Base-by-base conservation (phyloP, 2,113 vertebrate species). In the Catharus minimus region DNA sequence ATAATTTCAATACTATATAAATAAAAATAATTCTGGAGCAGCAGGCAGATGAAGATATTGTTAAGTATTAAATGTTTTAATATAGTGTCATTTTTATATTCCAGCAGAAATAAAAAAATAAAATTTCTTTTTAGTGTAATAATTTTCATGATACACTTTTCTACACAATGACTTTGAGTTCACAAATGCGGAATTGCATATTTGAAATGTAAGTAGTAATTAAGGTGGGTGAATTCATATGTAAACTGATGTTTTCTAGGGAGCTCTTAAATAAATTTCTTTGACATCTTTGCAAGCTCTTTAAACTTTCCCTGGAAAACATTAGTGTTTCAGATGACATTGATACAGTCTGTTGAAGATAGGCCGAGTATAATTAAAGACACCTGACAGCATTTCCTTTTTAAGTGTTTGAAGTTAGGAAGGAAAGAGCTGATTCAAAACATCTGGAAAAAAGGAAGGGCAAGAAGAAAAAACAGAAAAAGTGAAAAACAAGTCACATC, bases 281-380 rank as follows among this genome's bases (percentile, higher is more conserved):
- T 81, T 94, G 73, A 82, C 57, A 82, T 87, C 57, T 92, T 82
- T 87, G 82, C n/a, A 88, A 62, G 47, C 39, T 47, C 52, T 90
- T 92, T 81, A 86, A 78, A 71, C 33, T 71, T 84, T 60, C 41
- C 20, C 33, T 79, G 69, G 69, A 81, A 94, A 86, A 79, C 14
- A 68, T 57, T 41, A 53, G 0, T 49, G 22, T 61, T 68, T 92
- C 58, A 75, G 46, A 68, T 82, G 33, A 68, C 10, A 44, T 52
- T 57, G 77, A 75, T 46, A 39, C 11, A 78, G 19, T 24, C 46
- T 74, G 24, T 56, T 94, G 64, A 88, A 90, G 69, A 58, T 8
- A 71, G 52, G 22, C 22, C 32, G 52, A 74, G 39, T 77, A 16
- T 78, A 86, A 83, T 86, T 93, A 83, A 88, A 88, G 65, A 68